A percentile compares a stretch with the other conserved stretches of the same genome.
Conservation (phyloP, 1,140 invertebrate species). For the Pemphigus obesinymphae region DNA sequence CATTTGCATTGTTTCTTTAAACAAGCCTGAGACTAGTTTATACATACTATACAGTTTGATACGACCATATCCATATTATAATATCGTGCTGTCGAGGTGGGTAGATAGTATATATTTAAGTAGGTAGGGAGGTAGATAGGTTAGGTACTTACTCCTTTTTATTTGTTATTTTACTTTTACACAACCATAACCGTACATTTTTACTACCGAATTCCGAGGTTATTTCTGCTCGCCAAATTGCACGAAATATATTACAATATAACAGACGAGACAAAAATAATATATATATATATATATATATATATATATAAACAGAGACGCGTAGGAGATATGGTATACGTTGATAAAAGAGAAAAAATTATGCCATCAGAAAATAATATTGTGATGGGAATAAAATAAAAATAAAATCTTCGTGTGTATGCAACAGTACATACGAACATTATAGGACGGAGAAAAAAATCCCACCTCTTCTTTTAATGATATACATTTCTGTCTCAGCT, state of each 20-base stretch:
- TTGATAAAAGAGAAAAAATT: constrained; percentile 21
- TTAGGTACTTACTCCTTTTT: neutral
- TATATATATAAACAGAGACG: neutral
- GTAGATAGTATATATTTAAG: too few species aligned
- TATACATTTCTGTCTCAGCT: neutral
- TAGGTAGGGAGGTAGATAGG: neutral
- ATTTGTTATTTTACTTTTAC: neutral
- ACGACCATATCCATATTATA: neutral
- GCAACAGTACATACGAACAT: neutral
- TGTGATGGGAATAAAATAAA: neutral
- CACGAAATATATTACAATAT: neutral
- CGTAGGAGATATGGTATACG: too few species aligned
- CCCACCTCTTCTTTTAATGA: neutral
- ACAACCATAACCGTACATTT: neutral
- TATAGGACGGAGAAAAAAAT: neutral
- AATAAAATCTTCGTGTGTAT: neutral
- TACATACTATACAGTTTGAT: neutral
- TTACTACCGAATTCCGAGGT: neutral
- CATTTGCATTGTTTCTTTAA: neutral
- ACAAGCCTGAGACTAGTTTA: neutral
- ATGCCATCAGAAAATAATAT: constrained; percentile 5
- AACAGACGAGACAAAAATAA: neutral
- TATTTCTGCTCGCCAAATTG: neutral
- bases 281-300: neutral
- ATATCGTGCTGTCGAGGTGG: too few species aligned